Evolutionary conservation across 1,140 invertebrate species (phyloP).

Genomic region (Microplitis mediator): DNA sequence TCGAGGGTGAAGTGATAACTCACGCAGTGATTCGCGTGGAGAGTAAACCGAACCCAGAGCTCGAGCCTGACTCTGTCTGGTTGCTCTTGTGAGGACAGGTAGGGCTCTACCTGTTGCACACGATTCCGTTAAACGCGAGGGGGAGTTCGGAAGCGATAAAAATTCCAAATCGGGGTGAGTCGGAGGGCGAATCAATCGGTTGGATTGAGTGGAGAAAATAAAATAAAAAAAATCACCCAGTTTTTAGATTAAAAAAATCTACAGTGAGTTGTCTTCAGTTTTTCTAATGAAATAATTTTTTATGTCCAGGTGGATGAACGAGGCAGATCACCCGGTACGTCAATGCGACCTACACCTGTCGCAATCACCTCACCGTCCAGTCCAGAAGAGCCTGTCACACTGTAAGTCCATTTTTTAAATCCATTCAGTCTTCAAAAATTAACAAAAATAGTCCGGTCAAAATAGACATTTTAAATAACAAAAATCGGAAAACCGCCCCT

Average conservation of each 20-base stretch:
- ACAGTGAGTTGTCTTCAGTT: not conserved
- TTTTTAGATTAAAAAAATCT: not conserved
- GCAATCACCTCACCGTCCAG: conserved; percentile 54
- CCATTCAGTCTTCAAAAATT: no score
- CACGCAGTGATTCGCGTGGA: conserved; percentile 22
- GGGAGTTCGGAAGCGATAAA: not conserved
- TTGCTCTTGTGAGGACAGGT: conserved; percentile 16
- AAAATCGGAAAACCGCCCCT: no score
- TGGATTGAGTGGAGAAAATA: not conserved
- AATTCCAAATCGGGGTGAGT: not conserved
- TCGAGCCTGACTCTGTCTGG: not conserved
- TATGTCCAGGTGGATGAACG: conserved; percentile 56
- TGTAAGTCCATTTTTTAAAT: conserved; percentile 47
- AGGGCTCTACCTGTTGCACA: conserved; percentile 26
- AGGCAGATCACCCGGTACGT: conserved; percentile 56
- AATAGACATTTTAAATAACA: no score
- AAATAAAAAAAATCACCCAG: not conserved
- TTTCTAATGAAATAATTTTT: not conserved
- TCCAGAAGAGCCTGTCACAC: conserved; percentile 58
- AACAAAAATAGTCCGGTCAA: no score
- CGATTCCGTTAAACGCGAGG: not conserved
- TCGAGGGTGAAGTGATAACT: conserved; percentile 18
- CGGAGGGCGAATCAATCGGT: conserved; percentile 4
- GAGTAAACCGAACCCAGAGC: not conserved
- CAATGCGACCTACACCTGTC: conserved; percentile 50